Percentiles rank a stretch among this genome's conserved stretches.
Conservation (phyloP, 2,113 vertebrate genomes). For the Oreotrochilus melanogaster region DNA sequence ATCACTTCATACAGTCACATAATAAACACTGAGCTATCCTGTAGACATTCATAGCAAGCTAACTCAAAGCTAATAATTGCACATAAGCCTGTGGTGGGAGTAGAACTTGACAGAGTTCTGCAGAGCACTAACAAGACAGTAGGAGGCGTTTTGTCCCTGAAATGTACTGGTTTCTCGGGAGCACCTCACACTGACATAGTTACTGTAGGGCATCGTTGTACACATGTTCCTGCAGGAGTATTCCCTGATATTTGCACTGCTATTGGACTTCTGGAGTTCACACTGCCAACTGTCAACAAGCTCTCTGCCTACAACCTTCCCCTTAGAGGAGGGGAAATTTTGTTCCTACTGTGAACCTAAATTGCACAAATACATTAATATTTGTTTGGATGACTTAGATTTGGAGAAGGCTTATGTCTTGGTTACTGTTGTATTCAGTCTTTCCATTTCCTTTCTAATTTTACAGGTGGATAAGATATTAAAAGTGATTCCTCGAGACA, state of each 20-base stretch:
- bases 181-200: background rate
- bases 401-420: background rate
- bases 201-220: background rate
- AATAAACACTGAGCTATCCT: background rate
- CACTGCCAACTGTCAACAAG: background rate
- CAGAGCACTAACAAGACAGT: background rate
- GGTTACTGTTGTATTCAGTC: background rate
- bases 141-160: background rate
- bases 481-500: slow-evolving; percentile 95
- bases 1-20: fast-evolving
- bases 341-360: background rate
- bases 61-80: background rate
- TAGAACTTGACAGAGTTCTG: background rate
- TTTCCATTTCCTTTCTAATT: background rate
- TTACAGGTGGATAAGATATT: slow-evolving; percentile 95
- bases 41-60: background rate
- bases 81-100: background rate
- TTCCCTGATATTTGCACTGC: background rate
- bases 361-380: background rate
- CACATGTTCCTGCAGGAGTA: fast-evolving
- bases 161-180: background rate
- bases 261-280: background rate
- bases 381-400: background rate
- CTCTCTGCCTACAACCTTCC: background rate
- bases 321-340: background rate